These are phyloP conservation scores for Eucidaris tribuloides DNA, from an alignment of 35 echinoderm and acorn worm species.

Conservation along the genomic window DNA sequence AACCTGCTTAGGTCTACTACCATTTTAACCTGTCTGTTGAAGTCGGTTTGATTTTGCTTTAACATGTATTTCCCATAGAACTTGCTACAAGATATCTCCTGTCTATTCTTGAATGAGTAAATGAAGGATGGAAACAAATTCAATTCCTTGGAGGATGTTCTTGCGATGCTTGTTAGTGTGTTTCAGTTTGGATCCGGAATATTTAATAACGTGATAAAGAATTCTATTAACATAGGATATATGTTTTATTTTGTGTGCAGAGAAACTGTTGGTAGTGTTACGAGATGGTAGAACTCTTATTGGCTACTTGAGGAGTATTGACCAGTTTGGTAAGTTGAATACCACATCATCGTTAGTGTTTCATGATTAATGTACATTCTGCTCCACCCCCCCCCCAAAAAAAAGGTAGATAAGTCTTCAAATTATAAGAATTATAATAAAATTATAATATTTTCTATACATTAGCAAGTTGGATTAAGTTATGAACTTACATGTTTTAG, in stretches of 20 bases:
- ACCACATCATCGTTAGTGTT: background rate
- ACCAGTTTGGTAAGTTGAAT: slow-evolving; percentile 90
- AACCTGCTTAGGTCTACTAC: too few species aligned
- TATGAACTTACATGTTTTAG: background rate
- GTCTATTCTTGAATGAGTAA: too few species aligned
- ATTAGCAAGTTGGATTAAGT: background rate
- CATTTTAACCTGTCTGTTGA: too few species aligned
- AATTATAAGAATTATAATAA: background rate
- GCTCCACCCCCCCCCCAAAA: background rate
- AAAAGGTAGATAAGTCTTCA: background rate
- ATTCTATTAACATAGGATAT: background rate
- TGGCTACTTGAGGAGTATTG: slow-evolving; percentile 85
- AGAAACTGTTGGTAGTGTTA: slow-evolving; percentile 85
- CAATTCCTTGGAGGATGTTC: too few species aligned
- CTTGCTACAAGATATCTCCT: too few species aligned
- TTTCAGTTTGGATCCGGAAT: background rate
- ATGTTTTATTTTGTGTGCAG: slow-evolving; percentile 7
- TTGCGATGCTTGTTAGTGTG: too few species aligned
- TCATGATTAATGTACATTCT: background rate
- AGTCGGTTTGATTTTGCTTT: too few species aligned
- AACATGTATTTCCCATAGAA: too few species aligned
- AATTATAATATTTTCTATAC: background rate
- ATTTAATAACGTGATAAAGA: background rate
- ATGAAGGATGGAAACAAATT: too few species aligned
- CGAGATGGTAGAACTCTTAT: slow-evolving; percentile 97